phyloP scores from a whole-genome alignment of 2,888 invertebrate species.

The Acrocera orbiculus region DNA sequence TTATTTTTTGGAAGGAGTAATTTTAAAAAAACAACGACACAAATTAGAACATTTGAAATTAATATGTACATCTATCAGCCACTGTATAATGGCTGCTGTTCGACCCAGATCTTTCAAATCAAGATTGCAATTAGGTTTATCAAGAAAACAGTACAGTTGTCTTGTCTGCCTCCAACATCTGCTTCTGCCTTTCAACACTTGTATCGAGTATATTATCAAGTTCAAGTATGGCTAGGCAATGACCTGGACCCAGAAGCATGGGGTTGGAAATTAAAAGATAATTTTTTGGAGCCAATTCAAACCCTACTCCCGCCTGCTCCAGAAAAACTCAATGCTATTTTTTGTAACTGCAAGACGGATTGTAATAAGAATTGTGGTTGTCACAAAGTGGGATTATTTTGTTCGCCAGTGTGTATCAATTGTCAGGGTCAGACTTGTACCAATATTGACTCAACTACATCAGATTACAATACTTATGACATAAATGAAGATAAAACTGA shows the following conservation, averaged over 20 bases:
- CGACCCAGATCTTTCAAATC: not conserved
- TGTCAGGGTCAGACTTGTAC: too few species aligned
- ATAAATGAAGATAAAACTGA: too few species aligned
- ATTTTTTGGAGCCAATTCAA: not conserved
- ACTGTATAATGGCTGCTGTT: not conserved
- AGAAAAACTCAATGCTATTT: too few species aligned
- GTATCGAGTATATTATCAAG: not conserved
- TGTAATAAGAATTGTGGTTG: too few species aligned
- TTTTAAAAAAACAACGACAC: constrained; percentile 12
- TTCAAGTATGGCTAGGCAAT: constrained; percentile 1
- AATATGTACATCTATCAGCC: not conserved
- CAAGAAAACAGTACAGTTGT: not conserved
- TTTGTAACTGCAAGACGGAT: too few species aligned
- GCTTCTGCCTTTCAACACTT: constrained; percentile 1
- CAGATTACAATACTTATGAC: too few species aligned
- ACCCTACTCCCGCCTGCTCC: too few species aligned
- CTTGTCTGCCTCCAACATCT: constrained; percentile 1
- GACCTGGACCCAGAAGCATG: not conserved
- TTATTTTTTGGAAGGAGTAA: constrained; percentile 19
- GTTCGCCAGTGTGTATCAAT: too few species aligned
- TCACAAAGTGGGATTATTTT: too few species aligned
- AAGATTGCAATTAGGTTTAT: constrained; percentile 14
- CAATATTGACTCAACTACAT: too few species aligned
- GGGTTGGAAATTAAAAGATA: constrained; percentile 2
- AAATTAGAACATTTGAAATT: not conserved